Conservation (phyloP, 2,797 vertebrate species). For the Epinephelus coioides region DNA sequence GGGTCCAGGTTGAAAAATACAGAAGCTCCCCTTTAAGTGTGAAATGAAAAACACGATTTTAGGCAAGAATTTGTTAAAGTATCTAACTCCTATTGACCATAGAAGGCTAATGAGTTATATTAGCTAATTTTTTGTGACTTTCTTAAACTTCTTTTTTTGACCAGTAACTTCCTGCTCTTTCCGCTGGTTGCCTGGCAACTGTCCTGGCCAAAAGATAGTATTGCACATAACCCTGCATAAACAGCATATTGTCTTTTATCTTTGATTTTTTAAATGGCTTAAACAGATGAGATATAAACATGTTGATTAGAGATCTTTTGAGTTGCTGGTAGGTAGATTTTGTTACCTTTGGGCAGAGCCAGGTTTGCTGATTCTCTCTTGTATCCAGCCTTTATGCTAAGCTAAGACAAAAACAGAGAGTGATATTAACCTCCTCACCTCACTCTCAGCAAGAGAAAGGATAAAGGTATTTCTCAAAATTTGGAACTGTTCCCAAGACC, state of each 20-base stretch:
- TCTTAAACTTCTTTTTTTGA: neutral
- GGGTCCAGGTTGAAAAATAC: too few relatives aligned
- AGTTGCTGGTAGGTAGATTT: neutral
- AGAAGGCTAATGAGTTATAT: neutral
- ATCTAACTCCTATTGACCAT: neutral
- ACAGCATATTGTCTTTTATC: neutral
- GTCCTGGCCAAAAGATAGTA: neutral
- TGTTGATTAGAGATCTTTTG: neutral
- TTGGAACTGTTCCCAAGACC: neutral
- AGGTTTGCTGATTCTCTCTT: neutral
- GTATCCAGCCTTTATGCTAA: constrained; percentile 4
- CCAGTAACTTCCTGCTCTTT: constrained; percentile 19
- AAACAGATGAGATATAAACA: constrained; percentile 1
- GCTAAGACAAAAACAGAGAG: neutral
- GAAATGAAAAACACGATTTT: neutral
- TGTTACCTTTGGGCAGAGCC: neutral
- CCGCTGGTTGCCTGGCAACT: constrained; percentile 55
- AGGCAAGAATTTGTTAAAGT: neutral
- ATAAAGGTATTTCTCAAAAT: neutral
- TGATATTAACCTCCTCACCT: neutral
- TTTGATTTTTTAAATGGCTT: neutral
- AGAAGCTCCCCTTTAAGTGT: too few relatives aligned
- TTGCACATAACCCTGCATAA: constrained; percentile 2
- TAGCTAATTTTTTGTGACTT: neutral
- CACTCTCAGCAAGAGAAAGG: neutral